Evolutionary conservation across 2,113 vertebrate genomes (phyloP).

Genomic region (Eclectus roratus): DNA sequence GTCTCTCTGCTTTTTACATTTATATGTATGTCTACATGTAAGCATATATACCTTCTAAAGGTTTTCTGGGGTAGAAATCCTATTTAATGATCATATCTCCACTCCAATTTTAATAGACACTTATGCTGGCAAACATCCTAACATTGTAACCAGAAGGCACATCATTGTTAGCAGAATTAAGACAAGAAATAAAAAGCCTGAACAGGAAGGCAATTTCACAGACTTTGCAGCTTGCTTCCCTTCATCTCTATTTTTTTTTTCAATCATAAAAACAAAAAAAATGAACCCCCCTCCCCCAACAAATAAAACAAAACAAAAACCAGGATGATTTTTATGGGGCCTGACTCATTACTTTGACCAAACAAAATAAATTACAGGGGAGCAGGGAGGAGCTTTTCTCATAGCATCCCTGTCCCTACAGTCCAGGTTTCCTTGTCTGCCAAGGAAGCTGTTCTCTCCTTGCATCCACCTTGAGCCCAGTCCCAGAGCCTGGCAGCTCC

Average conservation of each 20-base stretch:
- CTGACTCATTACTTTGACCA: neutral
- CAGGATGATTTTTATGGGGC: neutral
- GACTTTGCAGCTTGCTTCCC: neutral
- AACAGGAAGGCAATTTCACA: neutral
- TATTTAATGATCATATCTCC: neutral
- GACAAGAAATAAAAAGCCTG: neutral
- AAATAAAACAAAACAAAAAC: neutral
- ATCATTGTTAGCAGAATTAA: neutral
- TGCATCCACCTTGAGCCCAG: neutral
- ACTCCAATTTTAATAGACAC: neutral
- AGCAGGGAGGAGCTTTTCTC: neutral
- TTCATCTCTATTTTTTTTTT: neutral
- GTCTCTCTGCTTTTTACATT: neutral
- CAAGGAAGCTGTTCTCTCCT: neutral
- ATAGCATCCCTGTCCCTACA: neutral
- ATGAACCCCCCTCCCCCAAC: rapidly evolving
- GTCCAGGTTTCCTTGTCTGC: neutral
- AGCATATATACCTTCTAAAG: neutral
- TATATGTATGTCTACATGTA: neutral
- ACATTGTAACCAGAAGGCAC: neutral
- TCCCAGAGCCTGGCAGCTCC: neutral
- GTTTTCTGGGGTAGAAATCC: neutral
- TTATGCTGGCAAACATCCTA: neutral
- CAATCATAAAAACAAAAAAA: neutral
- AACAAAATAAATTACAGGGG: neutral